Evolutionary conservation across 2,797 vertebrate species (phyloP), one percentile per base, ranked within the genome.

Genomic region (Gallirallus australis): DNA sequence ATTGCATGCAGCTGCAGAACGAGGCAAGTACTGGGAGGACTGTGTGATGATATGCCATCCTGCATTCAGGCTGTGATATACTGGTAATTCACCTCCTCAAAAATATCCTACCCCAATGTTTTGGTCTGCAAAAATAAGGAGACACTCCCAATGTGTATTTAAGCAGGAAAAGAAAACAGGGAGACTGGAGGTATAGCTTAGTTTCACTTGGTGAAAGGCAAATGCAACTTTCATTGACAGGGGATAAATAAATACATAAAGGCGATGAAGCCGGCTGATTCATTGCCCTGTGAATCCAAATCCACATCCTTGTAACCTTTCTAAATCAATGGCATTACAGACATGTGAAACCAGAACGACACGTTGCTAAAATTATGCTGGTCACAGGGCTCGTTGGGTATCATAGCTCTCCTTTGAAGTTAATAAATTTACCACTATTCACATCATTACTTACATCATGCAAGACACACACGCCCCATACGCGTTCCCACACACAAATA

Each of bases 131-230:
- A 8, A 60, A 65, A 50, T 7, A 68, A 65, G 59, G 8, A 60
- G 64, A 50, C 9, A 4, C 2, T 2, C 6, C 3, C 35, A 30
- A 40, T 20, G n/a, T 39, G 48, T 45, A n/a, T 35, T 89, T 27
- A 84, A 54, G 45, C n/a, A 94, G 75, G 79, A 66, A 92, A 94
- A 73, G 19, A 72, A 53, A 60, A 37, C 0, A 86, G 16, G 56
- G 56, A 76, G 92, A 69, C 28, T 2, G 12, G 1, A 9, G 3
- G 6, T 14, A 15, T 3, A 80, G 33, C 15, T 91, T 69, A 54
- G 45, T 50, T 88, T 72, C 42, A 56, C 59, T 12, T 65, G 27
- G 40, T 56, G 88, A 81, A 95, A 91, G 37, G 56, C 56, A 88
- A 89, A 94, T 72, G 17, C 42, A 79, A 31, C 42, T 90, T 79